Evolutionary conservation across 2,113 vertebrate genomes (phyloP).

Genomic region (Perca fluviatilis): DNA sequence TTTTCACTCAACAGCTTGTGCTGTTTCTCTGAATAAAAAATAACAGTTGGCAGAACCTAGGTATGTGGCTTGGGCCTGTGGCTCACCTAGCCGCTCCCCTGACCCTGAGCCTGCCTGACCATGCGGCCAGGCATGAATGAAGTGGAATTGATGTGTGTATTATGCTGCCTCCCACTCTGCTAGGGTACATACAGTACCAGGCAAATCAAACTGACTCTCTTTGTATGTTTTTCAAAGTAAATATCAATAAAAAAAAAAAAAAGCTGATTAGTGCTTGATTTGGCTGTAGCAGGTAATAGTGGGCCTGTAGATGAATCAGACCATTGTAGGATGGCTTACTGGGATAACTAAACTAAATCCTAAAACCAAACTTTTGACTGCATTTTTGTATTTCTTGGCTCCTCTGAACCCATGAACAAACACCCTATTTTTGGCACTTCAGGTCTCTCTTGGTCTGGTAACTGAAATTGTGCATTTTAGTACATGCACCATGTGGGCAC

Average conservation of each 20-base stretch:
- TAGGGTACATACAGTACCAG: neutral
- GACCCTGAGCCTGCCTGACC: no score
- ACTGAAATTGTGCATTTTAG: neutral
- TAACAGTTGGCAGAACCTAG: no score
- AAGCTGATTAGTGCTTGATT: neutral
- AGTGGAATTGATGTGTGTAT: neutral
- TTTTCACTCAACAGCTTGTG: neutral
- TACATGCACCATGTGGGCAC: neutral
- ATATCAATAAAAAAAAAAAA: no score
- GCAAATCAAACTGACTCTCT: slow-evolving; percentile 7
- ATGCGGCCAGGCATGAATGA: no score
- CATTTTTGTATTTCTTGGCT: neutral
- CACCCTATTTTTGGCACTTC: neutral
- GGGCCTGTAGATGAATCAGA: neutral
- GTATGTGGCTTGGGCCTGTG: no score
- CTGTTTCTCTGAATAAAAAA: neutral
- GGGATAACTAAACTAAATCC: neutral
- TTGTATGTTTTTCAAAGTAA: neutral
- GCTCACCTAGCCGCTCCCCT: no score
- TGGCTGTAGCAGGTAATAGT: neutral
- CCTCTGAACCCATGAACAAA: neutral
- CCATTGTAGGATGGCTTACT: neutral
- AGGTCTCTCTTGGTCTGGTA: neutral
- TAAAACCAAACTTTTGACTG: neutral
- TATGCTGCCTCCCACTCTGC: neutral